Percentiles rank a stretch among this genome's conserved stretches.
Conservation (phyloP, 64 coral and sea anemone genomes). For the Montipora capricornis region DNA sequence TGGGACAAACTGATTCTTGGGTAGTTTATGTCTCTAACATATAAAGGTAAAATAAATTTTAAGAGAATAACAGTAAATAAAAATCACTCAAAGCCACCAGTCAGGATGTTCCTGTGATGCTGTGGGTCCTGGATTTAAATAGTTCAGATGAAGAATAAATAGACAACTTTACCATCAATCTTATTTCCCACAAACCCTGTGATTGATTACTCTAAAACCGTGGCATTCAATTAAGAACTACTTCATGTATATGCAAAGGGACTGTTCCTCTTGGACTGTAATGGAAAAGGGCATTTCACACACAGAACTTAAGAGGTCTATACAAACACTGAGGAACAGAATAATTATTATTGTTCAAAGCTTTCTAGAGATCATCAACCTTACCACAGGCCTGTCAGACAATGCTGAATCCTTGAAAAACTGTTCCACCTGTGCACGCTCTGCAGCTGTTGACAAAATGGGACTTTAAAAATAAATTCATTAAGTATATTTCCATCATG, state of each 20-base stretch:
- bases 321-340: not conserved
- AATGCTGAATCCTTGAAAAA: conserved; percentile 91
- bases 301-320: too few species aligned
- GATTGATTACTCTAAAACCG: too few species aligned
- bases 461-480: not conserved
- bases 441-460: conserved; percentile 69
- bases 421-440: conserved; percentile 87
- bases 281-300: too few species aligned
- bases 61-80: not conserved
- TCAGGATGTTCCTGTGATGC: too few species aligned
- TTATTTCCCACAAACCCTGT: too few species aligned
- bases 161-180: too few species aligned
- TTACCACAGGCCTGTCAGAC: conserved; percentile 94
- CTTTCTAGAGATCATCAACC: not conserved
- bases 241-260: too few species aligned
- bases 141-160: too few species aligned
- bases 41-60: not conserved
- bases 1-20: conserved; percentile 96
- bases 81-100: too few species aligned
- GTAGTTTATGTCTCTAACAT: conserved; percentile 90
- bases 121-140: too few species aligned
- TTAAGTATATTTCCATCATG: not conserved
- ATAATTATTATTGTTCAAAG: not conserved
- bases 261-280: too few species aligned
- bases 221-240: too few species aligned